Evolutionary conservation across 2,888 invertebrate species (phyloP).

Genomic region (Pecten maximus): DNA sequence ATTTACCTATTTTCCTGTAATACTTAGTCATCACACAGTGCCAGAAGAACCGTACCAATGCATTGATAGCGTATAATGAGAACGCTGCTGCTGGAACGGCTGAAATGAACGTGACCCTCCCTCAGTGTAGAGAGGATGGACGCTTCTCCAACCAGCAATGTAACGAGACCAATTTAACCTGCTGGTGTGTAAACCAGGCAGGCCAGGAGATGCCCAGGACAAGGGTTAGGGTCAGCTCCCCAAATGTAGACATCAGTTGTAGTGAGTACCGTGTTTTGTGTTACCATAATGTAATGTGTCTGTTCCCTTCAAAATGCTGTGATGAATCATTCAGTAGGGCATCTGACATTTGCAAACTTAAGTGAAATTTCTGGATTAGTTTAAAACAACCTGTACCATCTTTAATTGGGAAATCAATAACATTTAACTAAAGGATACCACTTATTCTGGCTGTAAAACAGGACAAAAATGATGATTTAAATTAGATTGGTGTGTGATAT

Average conservation of each 20-base stretch:
- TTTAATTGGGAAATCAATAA: no score
- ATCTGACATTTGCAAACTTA: no score
- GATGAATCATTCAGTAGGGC: no score
- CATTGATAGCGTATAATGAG: background rate
- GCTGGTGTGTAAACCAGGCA: conserved; percentile 53
- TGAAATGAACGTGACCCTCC: background rate
- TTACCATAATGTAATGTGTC: no score
- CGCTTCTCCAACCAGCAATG: conserved; percentile 51
- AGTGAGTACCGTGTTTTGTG: conserved; percentile 38
- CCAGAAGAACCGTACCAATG: background rate
- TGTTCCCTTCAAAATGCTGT: no score
- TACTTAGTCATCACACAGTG: background rate
- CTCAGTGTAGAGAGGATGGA: conserved; percentile 47
- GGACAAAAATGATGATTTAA: no score
- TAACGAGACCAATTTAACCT: background rate
- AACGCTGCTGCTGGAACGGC: background rate
- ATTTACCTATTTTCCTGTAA: background rate
- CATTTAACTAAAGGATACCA: no score
- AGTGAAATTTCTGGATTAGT: no score
- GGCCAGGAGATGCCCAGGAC: conserved; percentile 38
- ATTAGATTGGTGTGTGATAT: no score
- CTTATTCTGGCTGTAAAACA: no score
- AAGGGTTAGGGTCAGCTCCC: background rate
- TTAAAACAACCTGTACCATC: no score
- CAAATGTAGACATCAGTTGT: conserved; percentile 39